A percentile compares a stretch with the other conserved stretches of the same genome.
phyloP scores from a whole-genome alignment of 1,140 invertebrate species.

The Atta colombica region DNA sequence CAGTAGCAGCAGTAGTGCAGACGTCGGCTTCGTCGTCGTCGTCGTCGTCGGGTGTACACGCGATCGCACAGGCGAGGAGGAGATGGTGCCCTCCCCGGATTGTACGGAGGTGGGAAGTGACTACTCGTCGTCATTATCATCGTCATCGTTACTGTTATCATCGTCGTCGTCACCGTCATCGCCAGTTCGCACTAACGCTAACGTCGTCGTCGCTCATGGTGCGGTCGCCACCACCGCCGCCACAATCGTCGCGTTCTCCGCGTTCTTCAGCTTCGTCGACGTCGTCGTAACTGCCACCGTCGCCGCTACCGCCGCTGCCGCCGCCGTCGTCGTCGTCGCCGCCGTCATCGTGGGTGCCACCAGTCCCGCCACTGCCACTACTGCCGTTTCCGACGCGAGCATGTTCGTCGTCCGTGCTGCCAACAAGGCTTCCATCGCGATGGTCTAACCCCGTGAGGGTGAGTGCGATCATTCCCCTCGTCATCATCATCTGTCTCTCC shows the following conservation, averaged over 20 bases:
- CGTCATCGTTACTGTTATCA: slow-evolving; percentile 6
- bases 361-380: slow-evolving; percentile 72
- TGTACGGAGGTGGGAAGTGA: slow-evolving; percentile 66
- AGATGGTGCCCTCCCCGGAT: slow-evolving; percentile 73
- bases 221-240: neutral
- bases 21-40: slow-evolving; percentile 60
- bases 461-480: slow-evolving; percentile 43
- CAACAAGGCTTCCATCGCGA: slow-evolving; percentile 67
- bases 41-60: slow-evolving; percentile 74
- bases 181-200: slow-evolving; percentile 27
- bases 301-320: too few relatives aligned
- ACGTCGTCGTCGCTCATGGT: neutral
- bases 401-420: slow-evolving; percentile 56
- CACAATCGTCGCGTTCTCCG: neutral
- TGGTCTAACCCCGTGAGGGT: slow-evolving; percentile 68
- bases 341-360: slow-evolving; percentile 4
- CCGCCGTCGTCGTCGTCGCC: neutral
- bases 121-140: slow-evolving; percentile 38
- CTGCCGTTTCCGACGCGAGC: slow-evolving; percentile 69
- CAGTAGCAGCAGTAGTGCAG: neutral
- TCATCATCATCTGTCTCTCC: neutral
- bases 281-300: neutral
- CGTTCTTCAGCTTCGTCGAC: neutral
- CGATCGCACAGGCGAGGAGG: slow-evolving; percentile 72
- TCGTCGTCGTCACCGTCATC: neutral